These are phyloP conservation scores for Okamejei kenojei DNA, from an alignment of 2,797 vertebrate genomes.

Conservation along the genomic window DNA sequence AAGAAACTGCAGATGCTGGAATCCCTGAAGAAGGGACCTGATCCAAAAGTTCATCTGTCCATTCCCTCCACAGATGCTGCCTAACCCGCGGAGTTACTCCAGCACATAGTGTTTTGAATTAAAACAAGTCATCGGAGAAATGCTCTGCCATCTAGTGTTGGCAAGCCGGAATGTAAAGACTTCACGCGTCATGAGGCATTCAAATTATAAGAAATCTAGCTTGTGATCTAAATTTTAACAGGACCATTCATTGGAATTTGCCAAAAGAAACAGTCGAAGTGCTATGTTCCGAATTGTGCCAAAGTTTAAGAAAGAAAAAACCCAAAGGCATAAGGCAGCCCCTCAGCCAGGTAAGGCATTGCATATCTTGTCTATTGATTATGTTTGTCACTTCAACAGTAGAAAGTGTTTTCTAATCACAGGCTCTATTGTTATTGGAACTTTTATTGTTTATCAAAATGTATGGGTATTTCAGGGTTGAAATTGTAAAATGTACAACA, in stretches of 20 bases:
- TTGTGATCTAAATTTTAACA: constrained; percentile 53
- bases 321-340: constrained; percentile 77
- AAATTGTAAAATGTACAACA: background rate
- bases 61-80: too few species aligned
- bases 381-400: background rate
- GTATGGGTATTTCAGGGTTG: background rate
- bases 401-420: background rate
- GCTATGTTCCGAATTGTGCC: constrained; percentile 95
- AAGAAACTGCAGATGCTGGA: too few species aligned
- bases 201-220: background rate
- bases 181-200: background rate
- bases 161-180: too few species aligned
- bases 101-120: too few species aligned
- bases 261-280: constrained; percentile 91
- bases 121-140: background rate
- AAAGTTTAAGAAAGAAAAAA: constrained; percentile 98
- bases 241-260: constrained; percentile 86
- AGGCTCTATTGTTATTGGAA: background rate
- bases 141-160: background rate
- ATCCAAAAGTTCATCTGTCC: too few species aligned
- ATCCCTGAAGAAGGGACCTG: too few species aligned
- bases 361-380: constrained; percentile 30
- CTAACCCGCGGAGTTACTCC: too few species aligned
- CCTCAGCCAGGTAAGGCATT: constrained; percentile 83
- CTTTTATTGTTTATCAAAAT: background rate